Conservation (phyloP, 2,797 vertebrate genomes). For the Antennarius maculatus region DNA sequence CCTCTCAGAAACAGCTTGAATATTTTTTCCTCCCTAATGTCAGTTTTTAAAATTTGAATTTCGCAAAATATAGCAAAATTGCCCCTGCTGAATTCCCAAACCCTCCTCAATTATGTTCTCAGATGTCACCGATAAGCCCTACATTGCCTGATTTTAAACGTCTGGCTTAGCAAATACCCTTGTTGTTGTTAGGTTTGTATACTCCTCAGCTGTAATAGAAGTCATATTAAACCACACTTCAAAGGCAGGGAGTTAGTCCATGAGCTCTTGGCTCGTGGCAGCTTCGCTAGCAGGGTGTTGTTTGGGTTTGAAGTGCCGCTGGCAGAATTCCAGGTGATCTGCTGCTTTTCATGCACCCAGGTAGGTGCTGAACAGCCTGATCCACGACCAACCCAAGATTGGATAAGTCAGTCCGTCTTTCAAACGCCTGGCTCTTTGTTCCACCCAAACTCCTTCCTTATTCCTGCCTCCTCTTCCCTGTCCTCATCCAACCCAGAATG, state of each 20-base stretch:
- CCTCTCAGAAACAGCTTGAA: conserved; percentile 4
- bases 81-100: conserved; percentile 30
- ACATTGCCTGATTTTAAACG: conserved; percentile 42
- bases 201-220: conserved; percentile 49
- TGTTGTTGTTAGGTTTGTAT: conserved; percentile 62
- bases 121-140: conserved; percentile 37
- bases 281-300: conserved; percentile 57
- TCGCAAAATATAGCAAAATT: conserved; percentile 19
- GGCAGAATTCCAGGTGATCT: conserved; percentile 61
- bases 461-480: conserved; percentile 39
- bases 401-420: conserved; percentile 62
- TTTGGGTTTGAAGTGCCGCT: conserved; percentile 54
- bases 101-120: conserved; percentile 26
- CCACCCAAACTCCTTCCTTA: conserved; percentile 35
- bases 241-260: conserved; percentile 50
- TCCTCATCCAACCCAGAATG: conserved; percentile 66
- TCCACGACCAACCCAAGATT: conserved; percentile 38
- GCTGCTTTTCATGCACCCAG: conserved; percentile 54
- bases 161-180: conserved; percentile 54
- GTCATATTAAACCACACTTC: conserved; percentile 61
- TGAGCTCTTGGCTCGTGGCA: conserved; percentile 41
- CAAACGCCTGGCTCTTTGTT: conserved; percentile 69
- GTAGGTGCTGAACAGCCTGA: conserved; percentile 65
- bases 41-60: conserved; percentile 22
- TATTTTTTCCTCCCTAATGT: conserved; percentile 4